Base-by-base conservation (phyloP, 2,888 invertebrate genomes). In the Monoplex corrugatus region DNA sequence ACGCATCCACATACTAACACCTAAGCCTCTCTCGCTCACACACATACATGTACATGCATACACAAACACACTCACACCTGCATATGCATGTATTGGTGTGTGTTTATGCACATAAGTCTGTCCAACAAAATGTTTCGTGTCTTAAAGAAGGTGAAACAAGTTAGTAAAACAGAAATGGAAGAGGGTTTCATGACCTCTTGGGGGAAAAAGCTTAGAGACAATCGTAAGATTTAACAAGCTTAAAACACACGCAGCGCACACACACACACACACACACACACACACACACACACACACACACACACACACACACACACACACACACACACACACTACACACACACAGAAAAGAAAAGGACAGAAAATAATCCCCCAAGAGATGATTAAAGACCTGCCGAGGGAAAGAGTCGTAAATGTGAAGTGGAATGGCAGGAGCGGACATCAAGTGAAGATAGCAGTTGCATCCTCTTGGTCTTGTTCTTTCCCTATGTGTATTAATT, bases 381-480 rank as follows among this genome's bases (percentile, higher is more conserved):
- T 75, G 75, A 75, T 75, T 13, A 75, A 75, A 75, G 75, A 38
- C 38, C n/a, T n/a, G n/a, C n/a, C 13, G 35, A 38, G 16, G 16
- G 28, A 83, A 83, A 45, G 50, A 50, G 83, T 5, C 44, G 83
- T 83, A 83, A 50, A 50, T 83, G 13, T n/a, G 45, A 83, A 44
- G 13, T 44, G 43, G 32, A 44, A 45, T n/a, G 13, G 10, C 16
- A 23, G 44, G 13, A 32, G 45, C 45, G 16, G 50, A 32, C 83
- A 83, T 82, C 44, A 82, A 82, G 28, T 44, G 45, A 28, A 83
- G 83, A 83, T 83, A 83, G 45, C 83, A 83, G 45, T 83, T 13
- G 45, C 83, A 32, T 83, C 45, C 83, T 50, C 80, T 38, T 32
- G 32, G 35, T 35, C 32, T 6, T 50, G 50, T 19, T 44, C 43